Conservation (phyloP, 2,113 vertebrate species). For the Camelus dromedarius region DNA sequence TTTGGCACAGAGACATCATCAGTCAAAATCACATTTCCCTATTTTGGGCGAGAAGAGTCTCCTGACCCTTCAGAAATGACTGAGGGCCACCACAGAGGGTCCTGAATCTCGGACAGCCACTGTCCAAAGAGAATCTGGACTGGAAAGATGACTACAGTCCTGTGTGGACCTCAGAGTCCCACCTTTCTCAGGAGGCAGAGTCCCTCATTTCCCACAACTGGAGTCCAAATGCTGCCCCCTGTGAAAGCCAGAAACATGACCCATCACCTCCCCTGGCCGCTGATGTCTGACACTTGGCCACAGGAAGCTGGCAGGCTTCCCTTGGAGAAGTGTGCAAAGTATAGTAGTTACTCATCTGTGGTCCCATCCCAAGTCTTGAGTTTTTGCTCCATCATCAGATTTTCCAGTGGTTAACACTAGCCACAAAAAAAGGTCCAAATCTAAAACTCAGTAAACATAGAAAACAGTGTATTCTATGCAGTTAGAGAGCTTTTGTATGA, state of each 20-base stretch:
- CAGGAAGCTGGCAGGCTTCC: conserved; percentile 55
- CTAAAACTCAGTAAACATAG: conserved; percentile 17
- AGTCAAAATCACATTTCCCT: background rate
- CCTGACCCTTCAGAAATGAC: background rate
- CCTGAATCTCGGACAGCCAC: background rate
- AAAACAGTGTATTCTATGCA: background rate
- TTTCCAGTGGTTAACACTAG: conserved; percentile 10
- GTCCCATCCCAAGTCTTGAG: conserved; percentile 76
- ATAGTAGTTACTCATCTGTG: conserved; percentile 23
- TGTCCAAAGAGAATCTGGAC: background rate
- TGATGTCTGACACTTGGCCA: background rate
- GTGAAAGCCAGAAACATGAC: conserved; percentile 42
- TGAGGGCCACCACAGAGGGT: background rate
- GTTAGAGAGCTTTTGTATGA: conserved; percentile 33
- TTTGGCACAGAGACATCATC: background rate
- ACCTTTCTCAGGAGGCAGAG: background rate
- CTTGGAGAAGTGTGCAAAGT: conserved; percentile 24
- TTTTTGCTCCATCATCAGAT: conserved; percentile 66
- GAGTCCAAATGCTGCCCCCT: background rate
- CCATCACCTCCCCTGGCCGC: conserved; percentile 49
- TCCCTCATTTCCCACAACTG: background rate
- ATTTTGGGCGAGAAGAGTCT: background rate
- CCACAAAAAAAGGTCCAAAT: conserved; percentile 30
- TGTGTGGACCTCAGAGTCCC: fast-evolving
- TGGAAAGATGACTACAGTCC: background rate